phyloP scores from a whole-genome alignment of 2,888 invertebrate genomes.

The Drosophila tanythrix region DNA sequence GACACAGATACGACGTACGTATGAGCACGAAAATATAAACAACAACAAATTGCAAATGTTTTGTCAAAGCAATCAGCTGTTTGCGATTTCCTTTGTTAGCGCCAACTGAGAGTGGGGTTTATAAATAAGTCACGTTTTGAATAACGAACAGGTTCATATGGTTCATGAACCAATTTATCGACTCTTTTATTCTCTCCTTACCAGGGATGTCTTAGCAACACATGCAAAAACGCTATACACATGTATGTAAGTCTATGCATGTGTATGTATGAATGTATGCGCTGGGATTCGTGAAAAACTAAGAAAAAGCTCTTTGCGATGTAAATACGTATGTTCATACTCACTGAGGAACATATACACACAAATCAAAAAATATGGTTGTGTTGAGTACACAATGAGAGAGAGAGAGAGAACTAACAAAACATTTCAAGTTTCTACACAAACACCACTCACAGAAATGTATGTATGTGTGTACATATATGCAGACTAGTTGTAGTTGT shows the following conservation, averaged over 20 bases:
- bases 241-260: constrained; percentile 12
- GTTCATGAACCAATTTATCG: constrained; percentile 61
- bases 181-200: constrained; percentile 40
- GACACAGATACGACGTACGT: constrained; percentile 1
- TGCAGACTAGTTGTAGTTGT: constrained; percentile 41
- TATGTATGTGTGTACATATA: constrained; percentile 7
- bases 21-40: constrained; percentile 33
- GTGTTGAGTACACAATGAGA: constrained; percentile 15
- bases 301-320: constrained; percentile 30
- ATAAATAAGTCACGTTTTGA: constrained; percentile 44
- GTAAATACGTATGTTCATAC: constrained; percentile 36
- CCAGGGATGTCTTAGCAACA: constrained; percentile 49
- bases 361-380: constrained; percentile 30
- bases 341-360: constrained; percentile 22
- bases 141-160: constrained; percentile 50
- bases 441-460: constrained; percentile 4
- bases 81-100: constrained; percentile 20
- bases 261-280: constrained; percentile 7
- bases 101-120: constrained; percentile 25
- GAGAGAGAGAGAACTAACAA: constrained; percentile 40
- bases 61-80: constrained; percentile 45
- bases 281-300: constrained; percentile 18
- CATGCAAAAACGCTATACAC: constrained; percentile 25
- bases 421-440: constrained; percentile 51
- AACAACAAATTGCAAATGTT: constrained; percentile 32